phyloP scores from a whole-genome alignment of 1,140 invertebrate genomes.

The Latrodectus geometricus region DNA sequence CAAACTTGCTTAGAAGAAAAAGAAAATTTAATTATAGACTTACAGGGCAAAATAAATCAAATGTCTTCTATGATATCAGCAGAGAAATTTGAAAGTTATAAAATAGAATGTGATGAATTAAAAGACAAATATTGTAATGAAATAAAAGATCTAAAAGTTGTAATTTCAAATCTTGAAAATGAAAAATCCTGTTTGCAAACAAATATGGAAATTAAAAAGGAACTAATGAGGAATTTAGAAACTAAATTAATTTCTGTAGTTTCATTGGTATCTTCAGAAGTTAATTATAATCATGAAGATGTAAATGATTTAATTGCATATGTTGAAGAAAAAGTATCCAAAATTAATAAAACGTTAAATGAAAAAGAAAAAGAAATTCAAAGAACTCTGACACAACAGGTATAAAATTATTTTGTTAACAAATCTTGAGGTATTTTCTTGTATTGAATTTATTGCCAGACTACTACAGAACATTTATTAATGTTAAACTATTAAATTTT shows the following conservation, averaged over 20 bases:
- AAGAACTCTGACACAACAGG: neutral
- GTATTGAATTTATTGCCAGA: too few relatives aligned
- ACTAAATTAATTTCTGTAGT: neutral
- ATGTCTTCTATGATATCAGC: neutral
- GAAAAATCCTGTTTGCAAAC: neutral
- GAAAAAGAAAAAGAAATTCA: neutral
- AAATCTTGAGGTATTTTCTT: too few relatives aligned
- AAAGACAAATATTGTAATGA: neutral
- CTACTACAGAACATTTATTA: too few relatives aligned
- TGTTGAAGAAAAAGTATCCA: neutral
- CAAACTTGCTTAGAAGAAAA: constrained; percentile 16
- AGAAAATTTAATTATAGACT: constrained; percentile 35
- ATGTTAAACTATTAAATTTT: too few relatives aligned
- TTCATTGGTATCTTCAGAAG: neutral
- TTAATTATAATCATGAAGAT: neutral
- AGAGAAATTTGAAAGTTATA: neutral
- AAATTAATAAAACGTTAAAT: neutral
- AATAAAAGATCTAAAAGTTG: neutral
- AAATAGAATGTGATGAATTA: neutral
- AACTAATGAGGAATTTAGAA: neutral
- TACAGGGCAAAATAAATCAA: neutral
- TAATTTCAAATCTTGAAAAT: neutral
- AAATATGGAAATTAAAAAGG: neutral
- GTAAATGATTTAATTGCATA: neutral
- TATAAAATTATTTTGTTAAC: neutral